These are phyloP conservation scores for Matsumurasca onukii DNA, from an alignment of 1,140 invertebrate genomes.

Conservation along the genomic window DNA sequence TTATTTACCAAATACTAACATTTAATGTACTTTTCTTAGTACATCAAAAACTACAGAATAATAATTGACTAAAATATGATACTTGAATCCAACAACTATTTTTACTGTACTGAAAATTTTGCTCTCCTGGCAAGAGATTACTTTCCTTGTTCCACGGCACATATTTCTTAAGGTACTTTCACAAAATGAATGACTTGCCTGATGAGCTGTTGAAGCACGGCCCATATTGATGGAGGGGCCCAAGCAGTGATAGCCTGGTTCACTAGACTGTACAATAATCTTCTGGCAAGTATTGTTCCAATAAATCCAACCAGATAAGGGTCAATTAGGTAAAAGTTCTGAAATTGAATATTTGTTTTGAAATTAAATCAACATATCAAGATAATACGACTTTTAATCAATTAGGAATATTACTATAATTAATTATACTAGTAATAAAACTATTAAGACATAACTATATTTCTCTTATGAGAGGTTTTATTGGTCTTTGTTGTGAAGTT, in stretches of 20 bases:
- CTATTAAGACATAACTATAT: no score
- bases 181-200: constrained; percentile 47
- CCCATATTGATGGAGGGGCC: constrained; percentile 35
- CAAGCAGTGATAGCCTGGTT: constrained; percentile 42
- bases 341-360: constrained; percentile 68
- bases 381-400: neutral
- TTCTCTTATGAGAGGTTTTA: no score
- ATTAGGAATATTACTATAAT: constrained; percentile 12
- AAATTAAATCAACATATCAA: neutral
- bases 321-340: constrained; percentile 97
- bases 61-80: no score
- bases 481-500: no score
- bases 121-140: no score
- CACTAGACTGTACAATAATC: constrained; percentile 72
- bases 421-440: constrained; percentile 46
- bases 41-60: no score
- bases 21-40: no score
- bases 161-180: no score
- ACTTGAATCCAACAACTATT: no score
- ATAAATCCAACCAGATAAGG: constrained; percentile 82
- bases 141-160: no score
- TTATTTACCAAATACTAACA: no score
- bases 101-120: no score
- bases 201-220: constrained; percentile 48
- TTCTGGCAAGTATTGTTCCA: constrained; percentile 70